phyloP scores from a whole-genome alignment of 2,888 invertebrate genomes.

The Anoncus sp. region DNA sequence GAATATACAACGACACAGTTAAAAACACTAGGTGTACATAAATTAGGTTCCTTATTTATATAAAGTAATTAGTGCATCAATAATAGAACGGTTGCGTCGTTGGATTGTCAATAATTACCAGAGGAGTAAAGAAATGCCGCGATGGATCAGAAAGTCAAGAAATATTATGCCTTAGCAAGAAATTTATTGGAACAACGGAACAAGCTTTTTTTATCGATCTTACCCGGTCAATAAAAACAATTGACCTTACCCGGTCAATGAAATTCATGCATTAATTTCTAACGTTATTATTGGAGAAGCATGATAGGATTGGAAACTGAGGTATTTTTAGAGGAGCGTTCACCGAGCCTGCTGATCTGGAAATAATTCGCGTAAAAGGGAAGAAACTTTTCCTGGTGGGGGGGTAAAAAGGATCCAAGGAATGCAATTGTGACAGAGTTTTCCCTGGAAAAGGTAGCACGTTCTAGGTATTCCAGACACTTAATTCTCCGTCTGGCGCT shows the following conservation, averaged over 20 bases:
- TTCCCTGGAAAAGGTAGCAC: constrained; percentile 13
- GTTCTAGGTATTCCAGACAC: constrained; percentile 54
- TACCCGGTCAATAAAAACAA: no score
- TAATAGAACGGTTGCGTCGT: no score
- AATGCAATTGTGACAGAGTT: constrained; percentile 36
- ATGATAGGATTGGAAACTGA: constrained; percentile 6
- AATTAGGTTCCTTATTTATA: background rate
- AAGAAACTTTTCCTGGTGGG: background rate
- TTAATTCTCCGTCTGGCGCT: constrained; percentile 44
- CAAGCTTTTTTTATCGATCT: no score
- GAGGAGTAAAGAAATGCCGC: no score
- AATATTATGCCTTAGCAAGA: no score
- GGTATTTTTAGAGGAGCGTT: constrained; percentile 11
- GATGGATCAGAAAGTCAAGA: no score
- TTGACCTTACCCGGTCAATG: no score
- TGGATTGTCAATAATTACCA: no score
- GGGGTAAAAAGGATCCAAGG: constrained; percentile 8
- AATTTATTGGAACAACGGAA: no score
- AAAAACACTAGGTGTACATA: background rate
- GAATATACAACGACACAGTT: background rate
- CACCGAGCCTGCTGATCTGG: constrained; percentile 16
- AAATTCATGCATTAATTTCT: background rate
- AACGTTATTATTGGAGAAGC: background rate
- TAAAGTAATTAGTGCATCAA: background rate
- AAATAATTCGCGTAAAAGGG: constrained; percentile 30